These are phyloP conservation scores for Mesaphorura yosii DNA, from an alignment of 1,140 invertebrate species.

Conservation along the genomic window DNA sequence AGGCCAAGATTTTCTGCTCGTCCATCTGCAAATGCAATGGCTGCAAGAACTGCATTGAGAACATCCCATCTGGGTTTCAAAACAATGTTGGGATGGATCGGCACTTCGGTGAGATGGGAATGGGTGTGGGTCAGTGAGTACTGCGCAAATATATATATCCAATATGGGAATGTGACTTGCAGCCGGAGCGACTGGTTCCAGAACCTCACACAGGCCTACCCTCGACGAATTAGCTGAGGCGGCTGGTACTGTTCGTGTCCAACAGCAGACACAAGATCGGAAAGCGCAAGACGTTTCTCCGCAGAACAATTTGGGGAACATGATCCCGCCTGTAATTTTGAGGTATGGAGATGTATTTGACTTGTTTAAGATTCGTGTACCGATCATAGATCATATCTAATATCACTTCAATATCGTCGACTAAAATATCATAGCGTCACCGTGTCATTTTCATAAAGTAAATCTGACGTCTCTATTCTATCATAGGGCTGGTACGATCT, in stretches of 20 bases:
- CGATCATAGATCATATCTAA: no score
- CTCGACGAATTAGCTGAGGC: conserved; percentile 55
- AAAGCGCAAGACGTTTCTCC: conserved; percentile 46
- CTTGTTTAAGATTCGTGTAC: no score
- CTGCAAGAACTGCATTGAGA: conserved; percentile 82
- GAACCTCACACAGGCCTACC: conserved; percentile 49
- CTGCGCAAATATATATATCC: no score
- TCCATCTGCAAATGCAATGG: conserved; percentile 92
- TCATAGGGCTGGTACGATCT: conserved; percentile 76
- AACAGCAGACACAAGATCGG: conserved; percentile 45
- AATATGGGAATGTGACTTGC: no score
- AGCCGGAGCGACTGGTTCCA: no score
- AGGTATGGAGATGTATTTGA: no score
- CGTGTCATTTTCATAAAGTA: no score
- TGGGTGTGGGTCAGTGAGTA: no score
- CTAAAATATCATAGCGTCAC: no score
- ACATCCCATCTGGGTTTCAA: conserved; percentile 31
- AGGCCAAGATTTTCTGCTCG: conserved; percentile 98
- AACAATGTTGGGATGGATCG: conserved; percentile 31
- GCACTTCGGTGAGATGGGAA: no score
- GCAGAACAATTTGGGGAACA: conserved; percentile 33
- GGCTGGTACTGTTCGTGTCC: conserved; percentile 51
- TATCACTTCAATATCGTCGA: no score
- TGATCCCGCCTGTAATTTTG: conserved; percentile 31
- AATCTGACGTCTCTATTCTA: not conserved